These are phyloP conservation scores for Struthidea cinerea DNA, from an alignment of 2,113 vertebrate species.

Conservation along the genomic window DNA sequence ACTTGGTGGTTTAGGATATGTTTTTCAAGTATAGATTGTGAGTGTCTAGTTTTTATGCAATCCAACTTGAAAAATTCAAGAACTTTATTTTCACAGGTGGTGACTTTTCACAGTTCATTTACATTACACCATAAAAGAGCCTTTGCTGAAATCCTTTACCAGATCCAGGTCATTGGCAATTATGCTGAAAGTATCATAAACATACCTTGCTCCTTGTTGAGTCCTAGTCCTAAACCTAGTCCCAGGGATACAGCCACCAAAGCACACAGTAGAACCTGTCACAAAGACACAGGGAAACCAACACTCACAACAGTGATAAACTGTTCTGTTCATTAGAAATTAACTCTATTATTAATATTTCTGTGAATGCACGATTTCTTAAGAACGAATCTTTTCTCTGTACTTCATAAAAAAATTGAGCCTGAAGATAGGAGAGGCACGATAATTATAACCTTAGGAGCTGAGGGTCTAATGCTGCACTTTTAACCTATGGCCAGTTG, in stretches of 20 bases:
- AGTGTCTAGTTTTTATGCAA: not conserved
- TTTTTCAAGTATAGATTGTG: not conserved
- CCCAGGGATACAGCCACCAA: slow-evolving; percentile 73
- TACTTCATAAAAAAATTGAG: not conserved
- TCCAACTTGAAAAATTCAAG: not conserved
- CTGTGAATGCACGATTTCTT: not conserved
- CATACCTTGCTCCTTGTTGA: slow-evolving; percentile 63
- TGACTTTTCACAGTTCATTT: not conserved
- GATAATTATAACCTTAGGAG: not conserved
- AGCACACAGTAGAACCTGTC: slow-evolving; percentile 72
- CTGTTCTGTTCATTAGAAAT: not conserved
- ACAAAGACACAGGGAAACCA: not conserved
- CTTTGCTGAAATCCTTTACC: not conserved
- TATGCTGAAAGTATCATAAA: not conserved
- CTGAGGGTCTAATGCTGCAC: not conserved
- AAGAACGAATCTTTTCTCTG: not conserved
- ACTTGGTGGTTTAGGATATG: not conserved
- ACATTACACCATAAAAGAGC: not conserved
- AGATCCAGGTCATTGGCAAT: not conserved
- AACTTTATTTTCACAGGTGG: not conserved
- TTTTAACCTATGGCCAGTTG: not conserved
- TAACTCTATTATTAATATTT: not conserved
- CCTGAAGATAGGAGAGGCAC: not conserved
- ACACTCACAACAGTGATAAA: not conserved
- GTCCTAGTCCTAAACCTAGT: slow-evolving; percentile 73